These are phyloP conservation scores for Ectemnius cavifrons DNA, from an alignment of 2,888 invertebrate genomes.

Conservation along the genomic window DNA sequence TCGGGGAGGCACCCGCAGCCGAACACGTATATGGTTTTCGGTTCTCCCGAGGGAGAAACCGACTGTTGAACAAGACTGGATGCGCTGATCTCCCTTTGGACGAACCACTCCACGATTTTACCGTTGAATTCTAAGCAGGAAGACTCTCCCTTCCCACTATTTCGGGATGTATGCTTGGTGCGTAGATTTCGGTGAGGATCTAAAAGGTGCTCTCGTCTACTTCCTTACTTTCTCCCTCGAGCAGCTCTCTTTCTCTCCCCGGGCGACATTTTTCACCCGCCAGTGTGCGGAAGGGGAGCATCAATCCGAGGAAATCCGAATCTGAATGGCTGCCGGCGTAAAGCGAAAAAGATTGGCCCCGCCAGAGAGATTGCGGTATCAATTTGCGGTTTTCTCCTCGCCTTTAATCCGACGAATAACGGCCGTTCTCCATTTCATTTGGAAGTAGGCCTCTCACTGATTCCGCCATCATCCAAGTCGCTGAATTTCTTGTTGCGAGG, in stretches of 20 bases:
- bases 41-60: slow-evolving; percentile 34
- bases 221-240: no score
- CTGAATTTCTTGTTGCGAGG: no score
- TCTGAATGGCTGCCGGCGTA: background rate
- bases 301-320: slow-evolving; percentile 13
- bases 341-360: slow-evolving; percentile 14
- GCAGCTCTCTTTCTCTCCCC: background rate
- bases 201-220: no score
- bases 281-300: background rate
- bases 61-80: slow-evolving; percentile 32
- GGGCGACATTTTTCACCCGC: slow-evolving; percentile 8
- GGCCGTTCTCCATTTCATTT: background rate
- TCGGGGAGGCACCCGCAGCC: slow-evolving; percentile 27
- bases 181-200: no score
- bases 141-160: no score
- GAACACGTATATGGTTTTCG: slow-evolving; percentile 46
- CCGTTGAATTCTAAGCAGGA: slow-evolving; percentile 22
- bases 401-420: slow-evolving; percentile 1
- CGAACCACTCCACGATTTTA: slow-evolving; percentile 25
- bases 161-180: no score
- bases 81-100: slow-evolving; percentile 19
- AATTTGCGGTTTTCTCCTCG: slow-evolving; percentile 12
- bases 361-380: slow-evolving; percentile 36
- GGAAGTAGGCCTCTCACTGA: background rate
- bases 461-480: background rate